Evolutionary conservation across 2,113 vertebrate species (phyloP), one percentile per base, ranked within the genome.

Genomic region (Acrocephalus arundinaceus): DNA sequence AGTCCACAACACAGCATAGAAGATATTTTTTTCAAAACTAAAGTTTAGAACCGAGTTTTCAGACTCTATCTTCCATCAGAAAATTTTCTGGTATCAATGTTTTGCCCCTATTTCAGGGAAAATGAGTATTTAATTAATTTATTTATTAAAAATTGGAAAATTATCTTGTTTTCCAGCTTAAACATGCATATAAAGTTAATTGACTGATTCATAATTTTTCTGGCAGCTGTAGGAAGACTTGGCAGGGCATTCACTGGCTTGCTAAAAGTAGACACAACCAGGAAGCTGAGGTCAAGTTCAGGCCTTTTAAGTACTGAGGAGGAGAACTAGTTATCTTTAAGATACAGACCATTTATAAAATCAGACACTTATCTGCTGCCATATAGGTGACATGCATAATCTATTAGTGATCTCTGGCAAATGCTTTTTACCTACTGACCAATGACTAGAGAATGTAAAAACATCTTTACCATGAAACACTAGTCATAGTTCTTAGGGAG

Each of bases 401-500:
- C 85, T 87, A 63, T 86, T 68, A 85, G 75, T 85, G 82, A 85
- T 90, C 55, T 82, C 46, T 77, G 31, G 81, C 49, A 96, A 89
- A 70, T 95, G 72, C 46, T 85, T 87, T 87, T 75, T 75, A 88
- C 41, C 55, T 90, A 71, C 68, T 85, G 95, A 87, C 71, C 89
- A 90, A 51, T 93, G 86, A 52, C 58, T 75, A 46, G 79, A 85
- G 89, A 95, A 91, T 35, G 27, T 66, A 74, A 71, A 67, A 63
- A 22, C 13, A 15, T 92, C 51, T 62, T 93, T 81, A 66, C 67
- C 31, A 37, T 73, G 77, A 96, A 63, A 93, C 30, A 37, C 48
- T 84, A 20, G 65, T 55, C 75, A 96, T 39, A 72, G 58, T 86
- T 97, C 94, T 81, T 58, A 41, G 92, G 84, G 93, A 95, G 52